A percentile compares a stretch with the other conserved stretches of the same genome.
These are phyloP conservation scores for Prostheceraeus crozeri DNA, from an alignment of 2,888 invertebrate species.

Conservation along the genomic window DNA sequence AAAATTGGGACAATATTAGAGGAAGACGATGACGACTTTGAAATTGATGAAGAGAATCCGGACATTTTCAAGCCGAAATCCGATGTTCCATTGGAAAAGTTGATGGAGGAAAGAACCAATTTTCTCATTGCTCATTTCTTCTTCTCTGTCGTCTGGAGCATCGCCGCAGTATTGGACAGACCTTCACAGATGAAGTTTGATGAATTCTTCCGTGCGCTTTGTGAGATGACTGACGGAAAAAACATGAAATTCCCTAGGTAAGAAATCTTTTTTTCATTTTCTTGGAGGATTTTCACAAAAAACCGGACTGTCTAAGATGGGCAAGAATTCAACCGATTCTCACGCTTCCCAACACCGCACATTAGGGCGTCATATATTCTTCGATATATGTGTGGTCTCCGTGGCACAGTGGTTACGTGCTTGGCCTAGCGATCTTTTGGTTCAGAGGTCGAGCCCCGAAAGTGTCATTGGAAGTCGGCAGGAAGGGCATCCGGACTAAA, in stretches of 20 bases:
- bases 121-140: slow-evolving; percentile 57
- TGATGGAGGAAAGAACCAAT: slow-evolving; percentile 49
- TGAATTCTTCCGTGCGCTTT: slow-evolving; percentile 64
- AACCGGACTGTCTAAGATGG: too few relatives aligned
- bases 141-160: slow-evolving; percentile 55
- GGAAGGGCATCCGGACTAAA: too few relatives aligned
- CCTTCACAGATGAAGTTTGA: slow-evolving; percentile 53
- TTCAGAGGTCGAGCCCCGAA: too few relatives aligned
- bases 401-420: too few relatives aligned
- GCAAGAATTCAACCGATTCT: too few relatives aligned
- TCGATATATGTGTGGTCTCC: too few relatives aligned
- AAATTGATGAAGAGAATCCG: slow-evolving; percentile 41
- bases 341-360: too few relatives aligned
- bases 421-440: too few relatives aligned
- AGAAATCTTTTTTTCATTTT: too few relatives aligned
- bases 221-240: slow-evolving; percentile 50
- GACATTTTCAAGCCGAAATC: slow-evolving; percentile 25
- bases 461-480: too few relatives aligned
- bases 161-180: slow-evolving; percentile 51
- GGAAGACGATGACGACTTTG: slow-evolving; percentile 49
- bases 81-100: slow-evolving; percentile 15
- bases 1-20: slow-evolving; percentile 45
- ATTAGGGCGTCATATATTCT: too few relatives aligned
- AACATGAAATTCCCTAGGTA: slow-evolving; percentile 52
- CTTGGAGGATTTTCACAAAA: background rate